Percentiles rank a stretch among this genome's conserved stretches.
phyloP scores from a whole-genome alignment of 2,888 invertebrate species.

The Heliconius charithonia region DNA sequence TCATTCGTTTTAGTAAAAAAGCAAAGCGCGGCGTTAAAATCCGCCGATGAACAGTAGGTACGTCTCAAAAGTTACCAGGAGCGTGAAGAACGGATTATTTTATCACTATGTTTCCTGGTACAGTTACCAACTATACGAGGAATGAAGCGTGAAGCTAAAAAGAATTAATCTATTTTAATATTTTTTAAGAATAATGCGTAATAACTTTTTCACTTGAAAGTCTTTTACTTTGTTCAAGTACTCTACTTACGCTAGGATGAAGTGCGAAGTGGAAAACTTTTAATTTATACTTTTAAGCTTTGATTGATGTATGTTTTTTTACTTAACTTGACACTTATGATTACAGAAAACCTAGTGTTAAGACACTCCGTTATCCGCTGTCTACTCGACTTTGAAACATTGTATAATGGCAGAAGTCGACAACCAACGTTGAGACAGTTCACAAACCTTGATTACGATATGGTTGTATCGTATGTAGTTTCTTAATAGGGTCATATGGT shows the following conservation, averaged over 20 bases:
- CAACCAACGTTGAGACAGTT: too few species aligned
- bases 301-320: neutral
- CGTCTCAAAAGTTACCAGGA: too few species aligned
- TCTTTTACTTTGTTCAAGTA: neutral
- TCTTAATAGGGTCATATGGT: neutral
- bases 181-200: neutral
- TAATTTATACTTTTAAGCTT: slow-evolving; percentile 7
- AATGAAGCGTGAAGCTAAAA: too few species aligned
- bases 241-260: neutral
- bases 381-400: neutral
- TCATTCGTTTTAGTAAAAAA: too few species aligned
- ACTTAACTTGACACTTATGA: neutral
- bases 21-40: too few species aligned
- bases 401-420: neutral
- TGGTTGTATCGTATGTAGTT: neutral
- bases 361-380: neutral
- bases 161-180: too few species aligned
- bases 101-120: too few species aligned
- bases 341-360: neutral
- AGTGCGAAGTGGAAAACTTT: slow-evolving; percentile 9
- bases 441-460: too few species aligned
- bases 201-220: neutral
- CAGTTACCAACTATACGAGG: too few species aligned
- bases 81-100: too few species aligned
- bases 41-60: too few species aligned